phyloP scores from a whole-genome alignment of 2,113 vertebrate genomes.

The Cygnus atratus region DNA sequence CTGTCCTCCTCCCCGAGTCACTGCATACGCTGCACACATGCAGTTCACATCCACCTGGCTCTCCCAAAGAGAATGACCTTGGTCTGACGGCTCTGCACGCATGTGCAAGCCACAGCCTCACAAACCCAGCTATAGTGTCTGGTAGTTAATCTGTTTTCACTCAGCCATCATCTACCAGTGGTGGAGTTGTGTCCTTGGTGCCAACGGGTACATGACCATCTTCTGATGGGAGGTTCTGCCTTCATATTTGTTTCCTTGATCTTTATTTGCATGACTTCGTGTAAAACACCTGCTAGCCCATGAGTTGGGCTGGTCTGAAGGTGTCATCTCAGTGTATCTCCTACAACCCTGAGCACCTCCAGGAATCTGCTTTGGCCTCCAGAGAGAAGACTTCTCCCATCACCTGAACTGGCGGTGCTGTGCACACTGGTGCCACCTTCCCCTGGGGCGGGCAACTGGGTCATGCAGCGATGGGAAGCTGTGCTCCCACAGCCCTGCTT shows the following conservation, averaged over 20 bases:
- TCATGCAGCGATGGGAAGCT: not conserved
- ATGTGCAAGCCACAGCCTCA: not conserved
- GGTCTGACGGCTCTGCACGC: not conserved
- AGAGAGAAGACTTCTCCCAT: not conserved
- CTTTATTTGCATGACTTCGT: not conserved
- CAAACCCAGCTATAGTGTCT: not conserved
- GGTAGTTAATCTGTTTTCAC: not conserved
- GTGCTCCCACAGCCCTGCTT: not conserved
- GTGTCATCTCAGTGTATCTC: not conserved
- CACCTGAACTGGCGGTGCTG: not conserved
- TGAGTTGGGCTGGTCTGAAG: not conserved
- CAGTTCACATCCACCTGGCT: not conserved
- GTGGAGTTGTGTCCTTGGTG: not conserved
- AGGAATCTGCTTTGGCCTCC: fast-evolving
- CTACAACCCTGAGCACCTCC: not conserved
- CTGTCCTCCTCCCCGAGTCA: not conserved
- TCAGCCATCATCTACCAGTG: not conserved
- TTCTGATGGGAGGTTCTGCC: not conserved
- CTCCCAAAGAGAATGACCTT: not conserved
- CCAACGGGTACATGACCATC: not conserved
- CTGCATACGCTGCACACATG: not conserved
- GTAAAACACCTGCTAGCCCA: not conserved
- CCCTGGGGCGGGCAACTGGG: not conserved
- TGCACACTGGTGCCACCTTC: not conserved
- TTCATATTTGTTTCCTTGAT: not conserved